These are phyloP conservation scores for Ctenodactylus gundi DNA, from an alignment of 2,113 vertebrate genomes.

Conservation along the genomic window DNA sequence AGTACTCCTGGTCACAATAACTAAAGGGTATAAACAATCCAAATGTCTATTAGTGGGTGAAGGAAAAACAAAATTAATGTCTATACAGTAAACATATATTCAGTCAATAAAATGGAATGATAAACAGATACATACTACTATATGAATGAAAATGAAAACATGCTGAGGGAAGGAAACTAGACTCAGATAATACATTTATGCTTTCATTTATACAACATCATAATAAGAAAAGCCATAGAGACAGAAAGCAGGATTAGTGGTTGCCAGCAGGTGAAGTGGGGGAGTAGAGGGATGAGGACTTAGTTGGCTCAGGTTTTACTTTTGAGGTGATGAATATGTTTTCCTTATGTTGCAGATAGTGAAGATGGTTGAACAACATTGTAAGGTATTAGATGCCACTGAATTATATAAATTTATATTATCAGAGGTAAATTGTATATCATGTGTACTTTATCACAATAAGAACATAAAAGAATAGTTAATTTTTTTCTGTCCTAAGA, in stretches of 20 bases:
- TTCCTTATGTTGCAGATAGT: neutral
- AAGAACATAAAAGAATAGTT: neutral
- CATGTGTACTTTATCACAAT: neutral
- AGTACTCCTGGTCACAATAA: neutral
- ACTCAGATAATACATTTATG: neutral
- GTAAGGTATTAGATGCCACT: neutral
- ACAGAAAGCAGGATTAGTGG: neutral
- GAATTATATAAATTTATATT: neutral
- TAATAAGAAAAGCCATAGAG: slow-evolving; percentile 16
- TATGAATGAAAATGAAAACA: neutral
- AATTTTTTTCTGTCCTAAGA: neutral
- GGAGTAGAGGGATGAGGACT: neutral
- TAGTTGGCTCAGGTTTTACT: neutral
- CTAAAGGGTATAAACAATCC: neutral
- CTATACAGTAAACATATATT: neutral
- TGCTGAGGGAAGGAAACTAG: neutral
- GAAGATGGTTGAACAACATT: neutral
- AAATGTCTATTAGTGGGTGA: neutral
- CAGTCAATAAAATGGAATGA: neutral
- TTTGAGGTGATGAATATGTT: neutral
- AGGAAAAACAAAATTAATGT: neutral
- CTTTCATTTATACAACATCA: neutral
- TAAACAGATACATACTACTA: neutral
- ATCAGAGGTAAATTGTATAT: neutral
- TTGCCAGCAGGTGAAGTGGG: neutral